These are phyloP conservation scores for Tor tambroides DNA, from an alignment of 2,113 vertebrate genomes.

Conservation along the genomic window DNA sequence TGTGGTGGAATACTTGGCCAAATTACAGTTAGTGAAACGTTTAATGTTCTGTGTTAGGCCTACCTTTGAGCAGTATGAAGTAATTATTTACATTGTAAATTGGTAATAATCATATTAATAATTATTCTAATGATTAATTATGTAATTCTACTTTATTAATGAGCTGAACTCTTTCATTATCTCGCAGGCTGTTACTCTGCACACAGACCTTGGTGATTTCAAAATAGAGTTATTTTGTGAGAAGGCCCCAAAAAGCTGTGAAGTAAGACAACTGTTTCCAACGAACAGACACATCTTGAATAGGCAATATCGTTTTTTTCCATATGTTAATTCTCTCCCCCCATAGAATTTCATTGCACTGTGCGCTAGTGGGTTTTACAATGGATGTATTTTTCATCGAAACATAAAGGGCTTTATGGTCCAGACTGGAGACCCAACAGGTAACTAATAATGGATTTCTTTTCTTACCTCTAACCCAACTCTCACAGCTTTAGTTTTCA, in stretches of 20 bases:
- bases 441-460: no score
- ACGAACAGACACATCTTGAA: not conserved
- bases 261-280: slow-evolving; percentile 77
- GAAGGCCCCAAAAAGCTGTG: slow-evolving; percentile 85
- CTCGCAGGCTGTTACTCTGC: slow-evolving; percentile 89
- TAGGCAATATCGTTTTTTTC: no score
- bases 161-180: not conserved
- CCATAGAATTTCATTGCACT: no score
- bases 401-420: no score
- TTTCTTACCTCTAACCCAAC: no score
- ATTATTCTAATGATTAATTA: not conserved
- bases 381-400: no score
- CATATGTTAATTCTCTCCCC: no score
- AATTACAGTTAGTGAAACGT: not conserved
- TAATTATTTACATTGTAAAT: not conserved
- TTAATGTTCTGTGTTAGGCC: not conserved
- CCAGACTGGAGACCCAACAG: no score
- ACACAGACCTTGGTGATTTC: slow-evolving; percentile 92
- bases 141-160: not conserved
- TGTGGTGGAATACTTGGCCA: not conserved
- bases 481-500: no score
- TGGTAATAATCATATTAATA: not conserved
- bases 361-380: no score
- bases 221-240: slow-evolving; percentile 98
- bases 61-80: not conserved